phyloP scores from a whole-genome alignment of 2,113 vertebrate species.

The Aplodontia rufa region DNA sequence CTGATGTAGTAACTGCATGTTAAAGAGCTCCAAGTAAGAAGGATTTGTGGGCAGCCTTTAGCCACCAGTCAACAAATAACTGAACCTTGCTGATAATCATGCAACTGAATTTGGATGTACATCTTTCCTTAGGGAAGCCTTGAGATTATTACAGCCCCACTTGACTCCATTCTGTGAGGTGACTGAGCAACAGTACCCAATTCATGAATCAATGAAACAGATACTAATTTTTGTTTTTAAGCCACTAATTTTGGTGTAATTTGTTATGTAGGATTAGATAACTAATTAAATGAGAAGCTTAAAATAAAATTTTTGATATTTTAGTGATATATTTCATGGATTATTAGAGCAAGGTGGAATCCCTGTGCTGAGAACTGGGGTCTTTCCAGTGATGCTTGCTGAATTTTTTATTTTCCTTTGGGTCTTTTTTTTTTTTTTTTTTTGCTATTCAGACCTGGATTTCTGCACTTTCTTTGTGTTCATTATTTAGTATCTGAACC shows the following conservation, averaged over 20 bases:
- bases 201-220: background rate
- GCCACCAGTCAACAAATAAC: background rate
- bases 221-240: slow-evolving; percentile 4
- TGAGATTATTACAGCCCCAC: background rate
- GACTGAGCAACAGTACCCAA: background rate
- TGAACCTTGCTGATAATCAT: background rate
- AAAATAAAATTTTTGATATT: background rate
- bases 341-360: background rate
- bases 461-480: background rate
- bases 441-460: background rate
- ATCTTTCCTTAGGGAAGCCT: background rate
- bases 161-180: background rate
- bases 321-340: background rate
- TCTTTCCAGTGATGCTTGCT: background rate
- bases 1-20: background rate
- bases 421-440: slow-evolving; percentile 25
- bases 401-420: background rate
- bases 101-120: background rate
- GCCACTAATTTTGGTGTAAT: background rate
- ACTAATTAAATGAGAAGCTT: background rate
- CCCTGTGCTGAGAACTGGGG: background rate
- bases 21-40: background rate
- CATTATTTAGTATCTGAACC: background rate
- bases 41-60: background rate
- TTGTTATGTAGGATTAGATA: background rate